Base-by-base conservation (phyloP, 2,797 vertebrate species). In the Tapirus indicus region DNA sequence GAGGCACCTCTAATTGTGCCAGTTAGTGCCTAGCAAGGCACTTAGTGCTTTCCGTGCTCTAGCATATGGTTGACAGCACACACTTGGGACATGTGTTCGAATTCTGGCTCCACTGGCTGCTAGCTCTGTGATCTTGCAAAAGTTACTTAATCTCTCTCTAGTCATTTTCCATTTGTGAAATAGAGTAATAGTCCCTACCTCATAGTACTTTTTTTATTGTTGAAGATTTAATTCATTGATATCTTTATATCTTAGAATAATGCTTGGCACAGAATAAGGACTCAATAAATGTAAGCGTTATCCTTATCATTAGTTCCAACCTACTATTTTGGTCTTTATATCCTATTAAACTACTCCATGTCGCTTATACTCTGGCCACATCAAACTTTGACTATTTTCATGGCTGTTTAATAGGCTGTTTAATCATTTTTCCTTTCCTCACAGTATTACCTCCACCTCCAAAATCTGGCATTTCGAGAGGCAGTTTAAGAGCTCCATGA, bases 191-290 rank as follows among this genome's bases (percentile, higher is more conserved):
- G 64, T 47, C 8, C 47, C 3, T 62, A 5, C 7, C 25, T 92
- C 44, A 5, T 32, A 68, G 27, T 29, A 66, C 60, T 66, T 85
- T 52, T 60, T 66, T 54, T 16, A 5, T 16, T 54, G 16, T 54
- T 16, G 54, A 54, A 14, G 18, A 54, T 6, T 41, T 79, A 79
- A 52, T 77, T 47, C 11, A 64, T 49, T 56, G 8, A 41, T 75
- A 35, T 78, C 8, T 93, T 84, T 58, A 6, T 82, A n/a, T 90
- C 12, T 95, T 72, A 77, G 74, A 72, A 41, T 23, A 79, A 23
- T 56, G 17, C 52, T 62, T 82, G 84, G 44, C 27, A 58, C 25
- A 62, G 23, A 92, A 14, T 52, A 85, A 78, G n/a, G 21, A 32
- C 49, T 90, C 35, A 38, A 0, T 27, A 77, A 83, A 49, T 44